phyloP scores from a whole-genome alignment of 2,113 vertebrate genomes.

The cattle (Bos taurus) region DNA sequence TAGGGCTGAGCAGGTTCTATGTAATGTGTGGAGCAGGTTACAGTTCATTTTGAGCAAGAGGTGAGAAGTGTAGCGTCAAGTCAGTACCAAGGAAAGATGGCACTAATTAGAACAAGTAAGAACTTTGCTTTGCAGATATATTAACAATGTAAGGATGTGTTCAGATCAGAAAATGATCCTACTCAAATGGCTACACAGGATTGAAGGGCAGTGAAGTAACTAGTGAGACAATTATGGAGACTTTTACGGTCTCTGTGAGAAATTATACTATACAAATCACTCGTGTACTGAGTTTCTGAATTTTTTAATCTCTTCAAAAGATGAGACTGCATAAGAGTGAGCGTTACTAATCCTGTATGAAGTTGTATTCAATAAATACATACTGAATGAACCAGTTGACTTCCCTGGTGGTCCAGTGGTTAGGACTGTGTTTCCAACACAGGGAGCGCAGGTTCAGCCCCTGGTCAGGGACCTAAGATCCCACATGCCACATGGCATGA shows the following conservation, averaged over 20 bases:
- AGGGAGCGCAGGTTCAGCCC: not conserved
- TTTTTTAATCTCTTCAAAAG: conserved; percentile 18
- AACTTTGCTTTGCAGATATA: not conserved
- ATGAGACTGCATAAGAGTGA: not conserved
- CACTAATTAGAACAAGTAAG: not conserved
- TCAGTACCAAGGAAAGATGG: not conserved
- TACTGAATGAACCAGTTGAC: not conserved
- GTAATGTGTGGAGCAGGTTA: not conserved
- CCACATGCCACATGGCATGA: not conserved
- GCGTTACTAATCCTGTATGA: not conserved
- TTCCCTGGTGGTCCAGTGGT: not conserved
- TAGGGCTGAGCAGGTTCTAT: not conserved
- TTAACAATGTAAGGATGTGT: not conserved
- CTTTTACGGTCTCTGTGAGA: not conserved
- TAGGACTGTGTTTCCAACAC: not conserved
- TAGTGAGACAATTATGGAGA: not conserved
- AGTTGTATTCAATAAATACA: not conserved
- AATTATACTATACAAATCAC: not conserved
- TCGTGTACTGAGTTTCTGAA: not conserved
- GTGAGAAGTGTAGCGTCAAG: not conserved
- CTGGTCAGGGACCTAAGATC: not conserved
- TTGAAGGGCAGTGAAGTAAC: not conserved
- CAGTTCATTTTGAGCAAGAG: conserved; percentile 1
- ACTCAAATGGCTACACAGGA: not conserved
- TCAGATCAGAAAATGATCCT: conserved; percentile 19